Base-by-base conservation (phyloP, 2,888 invertebrate genomes). In the Emmelina monodactyla region DNA sequence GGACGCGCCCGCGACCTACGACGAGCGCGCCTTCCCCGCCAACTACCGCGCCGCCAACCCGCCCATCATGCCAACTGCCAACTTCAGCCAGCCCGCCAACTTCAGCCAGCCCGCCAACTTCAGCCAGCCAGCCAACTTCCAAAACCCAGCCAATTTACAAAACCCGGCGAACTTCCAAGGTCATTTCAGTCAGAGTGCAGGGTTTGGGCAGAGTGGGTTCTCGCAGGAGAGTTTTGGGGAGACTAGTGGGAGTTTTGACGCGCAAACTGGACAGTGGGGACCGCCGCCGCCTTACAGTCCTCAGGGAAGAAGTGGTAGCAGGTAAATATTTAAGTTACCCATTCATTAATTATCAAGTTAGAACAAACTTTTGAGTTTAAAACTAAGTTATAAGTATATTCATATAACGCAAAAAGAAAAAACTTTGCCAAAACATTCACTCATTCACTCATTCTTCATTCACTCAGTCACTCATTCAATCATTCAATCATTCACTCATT, bases 221-320 rank as follows among this genome's bases (percentile, higher is more conserved):
- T 35, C 45, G 0, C 47, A 82, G 69, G 66, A 67, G 19, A 78
- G 78, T 1, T 88, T 86, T 47, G 84, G 87, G 14, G 85, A 55
- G 60, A 75, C 58, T 44, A 83, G 56, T 45, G 86, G 62, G 53
- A 85, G 54, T 70, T 85, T 51, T 69, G 86, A 50, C 54, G 83
- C 56, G 39, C 83, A 58, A 65, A 85, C 69, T 58, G 92, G 75
- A 0, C 70, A 71, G 12, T 93, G 93, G 93, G 94, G 92, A 0
- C 94, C 93, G 0, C 93, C 93, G 1, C 93, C 94, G 0, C 93
- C 93, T 0, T 94, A 94, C 55, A 91, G 91, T 38, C 90, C 91
- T 33, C 90, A 90, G 22, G 91, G 91, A 1, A 51, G 78, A 2
- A 63, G 56, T 37, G 70, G 63, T 0, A 70, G 62, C 40, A 60